Evolutionary conservation across 2,113 vertebrate species (phyloP).

Genomic region (Sardina pilchardus): DNA sequence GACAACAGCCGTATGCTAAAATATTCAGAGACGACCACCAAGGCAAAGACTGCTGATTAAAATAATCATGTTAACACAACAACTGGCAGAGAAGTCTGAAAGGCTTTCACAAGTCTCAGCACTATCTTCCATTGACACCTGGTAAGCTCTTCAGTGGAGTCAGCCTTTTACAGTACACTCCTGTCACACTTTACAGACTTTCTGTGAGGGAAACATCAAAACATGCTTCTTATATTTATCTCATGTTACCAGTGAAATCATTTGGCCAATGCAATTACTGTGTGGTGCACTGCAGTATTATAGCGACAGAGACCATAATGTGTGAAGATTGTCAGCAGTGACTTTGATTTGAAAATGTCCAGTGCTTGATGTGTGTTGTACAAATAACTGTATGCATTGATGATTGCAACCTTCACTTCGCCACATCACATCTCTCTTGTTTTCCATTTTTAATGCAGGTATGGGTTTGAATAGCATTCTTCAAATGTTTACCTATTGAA

Average conservation of each 20-base stretch:
- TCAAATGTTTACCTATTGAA: not conserved
- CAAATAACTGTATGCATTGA: not conserved
- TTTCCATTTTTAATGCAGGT: not conserved
- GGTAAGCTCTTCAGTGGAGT: constrained; percentile 31
- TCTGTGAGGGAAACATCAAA: not conserved
- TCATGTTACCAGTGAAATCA: constrained; percentile 1
- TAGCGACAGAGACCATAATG: too few species aligned
- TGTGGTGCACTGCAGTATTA: constrained; percentile 17
- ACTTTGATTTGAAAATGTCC: not conserved
- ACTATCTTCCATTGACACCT: constrained; percentile 50
- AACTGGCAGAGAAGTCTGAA: constrained; percentile 39
- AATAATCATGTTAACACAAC: constrained; percentile 49
- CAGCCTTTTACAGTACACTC: not conserved
- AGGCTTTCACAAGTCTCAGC: constrained; percentile 27
- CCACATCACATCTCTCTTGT: not conserved
- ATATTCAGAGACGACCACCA: constrained; percentile 35
- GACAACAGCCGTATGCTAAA: constrained; percentile 36
- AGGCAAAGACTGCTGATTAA: constrained; percentile 45
- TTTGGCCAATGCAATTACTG: constrained; percentile 14
- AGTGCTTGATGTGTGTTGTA: not conserved
- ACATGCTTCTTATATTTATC: not conserved
- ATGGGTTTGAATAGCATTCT: not conserved
- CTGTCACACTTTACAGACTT: not conserved
- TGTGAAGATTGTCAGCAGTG: not conserved
- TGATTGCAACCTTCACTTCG: not conserved